A percentile compares a stretch with the other conserved stretches of the same genome.
Conservation (phyloP, 2,888 invertebrate genomes). For the Meandrusa payeni region DNA sequence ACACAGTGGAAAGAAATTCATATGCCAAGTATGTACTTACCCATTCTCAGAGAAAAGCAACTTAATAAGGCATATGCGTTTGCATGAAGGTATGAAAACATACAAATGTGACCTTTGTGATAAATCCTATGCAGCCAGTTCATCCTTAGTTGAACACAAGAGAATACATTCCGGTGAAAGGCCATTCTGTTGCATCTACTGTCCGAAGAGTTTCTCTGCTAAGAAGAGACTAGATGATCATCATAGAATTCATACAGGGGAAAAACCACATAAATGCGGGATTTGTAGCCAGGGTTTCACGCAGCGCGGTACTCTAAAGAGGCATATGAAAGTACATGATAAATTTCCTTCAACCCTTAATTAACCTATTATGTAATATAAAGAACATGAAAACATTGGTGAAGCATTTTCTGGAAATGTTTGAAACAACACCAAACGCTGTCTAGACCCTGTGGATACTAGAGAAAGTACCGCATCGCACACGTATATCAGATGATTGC, state of each 20-base stretch:
- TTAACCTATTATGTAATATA: too few species aligned
- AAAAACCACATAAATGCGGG: constrained; percentile 61
- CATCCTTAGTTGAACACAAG: constrained; percentile 58
- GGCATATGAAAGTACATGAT: constrained; percentile 70
- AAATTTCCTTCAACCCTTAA: constrained; percentile 32
- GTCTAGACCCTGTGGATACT: too few species aligned
- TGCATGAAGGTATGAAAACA: constrained; percentile 62
- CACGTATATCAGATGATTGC: too few species aligned
- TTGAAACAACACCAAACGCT: too few species aligned
- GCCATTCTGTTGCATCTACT: constrained; percentile 56
- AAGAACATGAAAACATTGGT: too few species aligned
- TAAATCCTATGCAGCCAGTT: constrained; percentile 53
- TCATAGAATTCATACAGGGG: constrained; percentile 65
- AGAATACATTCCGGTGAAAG: constrained; percentile 69
- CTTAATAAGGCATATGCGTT: constrained; percentile 58
- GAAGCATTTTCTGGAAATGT: too few species aligned
- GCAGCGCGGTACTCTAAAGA: constrained; percentile 62
- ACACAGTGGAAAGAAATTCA: constrained; percentile 57
- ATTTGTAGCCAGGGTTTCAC: constrained; percentile 66
- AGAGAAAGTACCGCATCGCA: too few species aligned
- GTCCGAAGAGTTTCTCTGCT: constrained; percentile 60
- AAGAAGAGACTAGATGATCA: constrained; percentile 62
- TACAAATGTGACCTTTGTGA: constrained; percentile 65
- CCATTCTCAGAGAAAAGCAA: constrained; percentile 67
- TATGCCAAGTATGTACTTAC: constrained; percentile 62